Conservation (phyloP, 2,797 vertebrate species). For the Enteromius unitaeniatus region DNA sequence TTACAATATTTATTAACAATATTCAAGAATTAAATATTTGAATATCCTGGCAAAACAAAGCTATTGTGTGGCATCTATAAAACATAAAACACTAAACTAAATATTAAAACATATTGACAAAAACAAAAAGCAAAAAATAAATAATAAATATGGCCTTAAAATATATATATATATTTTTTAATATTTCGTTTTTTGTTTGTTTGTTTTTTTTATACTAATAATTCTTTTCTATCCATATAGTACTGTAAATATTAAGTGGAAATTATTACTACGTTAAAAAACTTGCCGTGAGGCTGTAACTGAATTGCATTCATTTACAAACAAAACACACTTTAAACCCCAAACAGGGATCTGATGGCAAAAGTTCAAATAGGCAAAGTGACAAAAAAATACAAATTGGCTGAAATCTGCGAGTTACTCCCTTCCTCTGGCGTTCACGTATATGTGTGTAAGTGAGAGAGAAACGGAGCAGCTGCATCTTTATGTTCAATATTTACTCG, state of each 20-base stretch:
- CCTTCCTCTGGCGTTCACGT: background rate
- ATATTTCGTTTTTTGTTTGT: too few species aligned
- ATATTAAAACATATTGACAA: background rate
- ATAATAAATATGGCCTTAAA: background rate
- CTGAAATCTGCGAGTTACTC: background rate
- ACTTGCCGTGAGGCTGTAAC: background rate
- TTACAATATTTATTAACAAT: background rate
- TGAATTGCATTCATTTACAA: background rate
- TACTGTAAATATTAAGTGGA: background rate
- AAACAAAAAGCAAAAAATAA: background rate
- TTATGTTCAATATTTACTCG: conserved; percentile 78
- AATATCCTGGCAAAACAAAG: background rate
- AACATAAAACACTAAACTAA: background rate
- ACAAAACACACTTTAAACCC: background rate
- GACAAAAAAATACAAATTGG: background rate
- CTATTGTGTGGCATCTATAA: background rate
- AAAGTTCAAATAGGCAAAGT: conserved; percentile 29
- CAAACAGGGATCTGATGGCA: background rate
- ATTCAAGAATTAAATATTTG: background rate
- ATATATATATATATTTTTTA: too few species aligned
- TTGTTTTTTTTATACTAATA: background rate
- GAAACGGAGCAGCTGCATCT: conserved; percentile 72
- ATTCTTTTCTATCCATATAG: background rate
- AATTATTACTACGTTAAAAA: background rate
- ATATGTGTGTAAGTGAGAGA: conserved; percentile 21